Conservation (phyloP, 2,888 invertebrate species). For the Rotaria macrura region DNA sequence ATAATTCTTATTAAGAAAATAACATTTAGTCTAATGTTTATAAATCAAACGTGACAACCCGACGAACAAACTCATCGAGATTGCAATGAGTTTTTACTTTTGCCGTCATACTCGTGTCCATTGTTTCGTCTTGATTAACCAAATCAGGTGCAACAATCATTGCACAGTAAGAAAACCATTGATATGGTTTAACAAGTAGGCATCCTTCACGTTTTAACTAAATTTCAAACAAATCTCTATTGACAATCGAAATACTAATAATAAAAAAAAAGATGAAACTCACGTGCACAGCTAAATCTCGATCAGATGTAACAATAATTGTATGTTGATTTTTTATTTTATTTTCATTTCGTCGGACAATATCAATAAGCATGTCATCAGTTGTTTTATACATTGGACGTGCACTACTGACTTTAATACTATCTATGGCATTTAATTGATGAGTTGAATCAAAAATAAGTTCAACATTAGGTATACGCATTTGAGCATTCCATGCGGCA, state of each 20-base stretch:
- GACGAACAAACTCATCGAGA: not conserved
- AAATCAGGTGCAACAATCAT: not conserved
- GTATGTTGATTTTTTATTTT: not conserved
- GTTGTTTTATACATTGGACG: not conserved
- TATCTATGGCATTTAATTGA: not conserved
- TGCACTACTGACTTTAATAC: not conserved
- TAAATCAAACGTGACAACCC: not conserved
- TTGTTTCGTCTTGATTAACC: not conserved
- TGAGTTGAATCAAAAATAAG: not conserved
- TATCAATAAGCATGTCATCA: not conserved
- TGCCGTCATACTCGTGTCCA: not conserved
- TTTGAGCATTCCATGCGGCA: not conserved
- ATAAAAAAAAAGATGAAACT: not conserved
- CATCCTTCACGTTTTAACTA: not conserved
- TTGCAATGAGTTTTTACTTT: not conserved
- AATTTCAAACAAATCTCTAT: not conserved
- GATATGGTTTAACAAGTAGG: not conserved
- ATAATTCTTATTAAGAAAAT: not conserved
- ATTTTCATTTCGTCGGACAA: not conserved
- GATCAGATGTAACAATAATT: conserved; percentile 4
- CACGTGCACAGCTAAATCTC: not conserved
- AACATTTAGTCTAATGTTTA: too few species aligned
- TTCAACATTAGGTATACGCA: not conserved
- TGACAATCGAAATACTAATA: not conserved
- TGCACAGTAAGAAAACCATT: not conserved